Base-by-base conservation (phyloP, 2,113 vertebrate species). In the Heloderma charlesbogerti region DNA sequence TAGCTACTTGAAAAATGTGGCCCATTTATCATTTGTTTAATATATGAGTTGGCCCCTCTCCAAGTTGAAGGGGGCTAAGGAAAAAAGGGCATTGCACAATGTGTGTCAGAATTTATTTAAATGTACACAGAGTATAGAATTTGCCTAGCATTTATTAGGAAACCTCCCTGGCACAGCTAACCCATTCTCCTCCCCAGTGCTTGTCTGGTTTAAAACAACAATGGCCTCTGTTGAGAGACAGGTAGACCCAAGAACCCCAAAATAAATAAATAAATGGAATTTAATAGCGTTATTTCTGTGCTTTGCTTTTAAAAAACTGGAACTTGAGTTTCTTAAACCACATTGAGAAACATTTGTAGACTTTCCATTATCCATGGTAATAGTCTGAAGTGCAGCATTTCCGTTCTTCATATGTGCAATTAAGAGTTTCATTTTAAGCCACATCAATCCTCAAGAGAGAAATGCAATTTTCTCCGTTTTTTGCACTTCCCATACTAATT, bases 401-500 rank as follows among this genome's bases (percentile, higher is more conserved):
- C 89, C 93, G 54, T 57, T 90, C 93, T 95, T 92, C 92, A 93
- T 91, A 91, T 12, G 87, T 79, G 60, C 15, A 93, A 95, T 93
- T 94, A 91, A 93, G 84, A 86, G 74, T 89, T 66, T 88, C 91
- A 91, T 92, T 94, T 92, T 93, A 92, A 94, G 80, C 84, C 51
- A 54, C 66, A 93, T 88, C 81, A 91, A 81, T 91, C 16, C 79
- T 92, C 43, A 45, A 86, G 84, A 92, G 22, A 88, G 78, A 89
- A 71, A 91, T 67, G 80, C 92, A 71, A 87, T 93, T 92, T 95
- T 86, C 66, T 92, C 75, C 90, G 63, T 63, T 85, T 87, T 92
- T 80, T 71, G 51, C 43, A 43, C 92, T 69, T 91, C 91, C 83
- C 92, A 86, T 91, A 90, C 86, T 69, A 91, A 91, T 85, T 66